Percentiles rank a stretch among this genome's conserved stretches.
Conservation (phyloP, 2,113 vertebrate species). For the Ceuthmochares aereus region DNA sequence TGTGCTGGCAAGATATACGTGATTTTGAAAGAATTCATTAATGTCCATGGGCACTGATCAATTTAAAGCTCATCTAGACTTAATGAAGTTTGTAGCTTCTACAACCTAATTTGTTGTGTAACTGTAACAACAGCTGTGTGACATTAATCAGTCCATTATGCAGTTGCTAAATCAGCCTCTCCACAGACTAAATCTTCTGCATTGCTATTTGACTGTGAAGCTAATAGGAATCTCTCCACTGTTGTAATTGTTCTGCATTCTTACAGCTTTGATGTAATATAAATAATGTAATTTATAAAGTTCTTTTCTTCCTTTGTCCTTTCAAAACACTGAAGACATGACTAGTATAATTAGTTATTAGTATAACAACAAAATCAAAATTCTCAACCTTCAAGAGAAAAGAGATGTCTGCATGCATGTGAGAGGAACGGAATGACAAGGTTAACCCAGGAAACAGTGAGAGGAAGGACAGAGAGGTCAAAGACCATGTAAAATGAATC, state of each 20-base stretch:
- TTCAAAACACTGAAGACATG: background rate
- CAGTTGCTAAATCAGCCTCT: background rate
- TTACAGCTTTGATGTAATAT: background rate
- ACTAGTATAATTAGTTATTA: too few species aligned
- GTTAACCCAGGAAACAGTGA: background rate
- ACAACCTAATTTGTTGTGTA: background rate
- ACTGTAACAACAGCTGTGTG: background rate
- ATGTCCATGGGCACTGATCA: background rate
- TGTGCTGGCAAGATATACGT: background rate
- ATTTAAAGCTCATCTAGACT: background rate
- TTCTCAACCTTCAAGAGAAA: background rate
- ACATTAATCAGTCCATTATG: background rate
- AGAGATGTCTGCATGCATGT: background rate
- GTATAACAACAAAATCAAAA: background rate
- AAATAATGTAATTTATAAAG: background rate
- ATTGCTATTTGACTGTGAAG: background rate
- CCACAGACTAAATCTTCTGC: background rate
- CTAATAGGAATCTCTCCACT: background rate
- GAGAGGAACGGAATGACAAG: background rate
- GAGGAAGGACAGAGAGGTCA: background rate
- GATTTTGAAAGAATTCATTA: background rate
- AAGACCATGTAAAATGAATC: background rate
- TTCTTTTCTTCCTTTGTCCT: background rate
- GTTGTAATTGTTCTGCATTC: background rate
- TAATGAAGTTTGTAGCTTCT: background rate